Evolutionary conservation across 2,113 vertebrate species (phyloP).

Genomic region (Thryonomys swinderianus): DNA sequence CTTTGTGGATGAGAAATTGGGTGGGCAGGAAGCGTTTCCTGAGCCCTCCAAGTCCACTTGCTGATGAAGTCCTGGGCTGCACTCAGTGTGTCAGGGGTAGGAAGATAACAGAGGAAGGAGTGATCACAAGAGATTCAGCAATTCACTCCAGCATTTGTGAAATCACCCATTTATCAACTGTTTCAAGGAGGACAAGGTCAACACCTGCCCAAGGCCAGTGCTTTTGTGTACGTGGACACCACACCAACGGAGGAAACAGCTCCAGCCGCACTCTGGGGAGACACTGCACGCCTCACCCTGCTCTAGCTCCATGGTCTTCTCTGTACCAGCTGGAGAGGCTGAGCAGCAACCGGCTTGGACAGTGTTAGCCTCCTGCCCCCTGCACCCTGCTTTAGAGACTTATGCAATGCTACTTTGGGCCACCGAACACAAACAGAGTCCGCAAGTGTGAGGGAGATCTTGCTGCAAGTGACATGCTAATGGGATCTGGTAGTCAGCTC

Average conservation of each 20-base stretch:
- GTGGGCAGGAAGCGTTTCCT: rapidly evolving
- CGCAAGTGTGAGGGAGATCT: too few species aligned
- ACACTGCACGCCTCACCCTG: rapidly evolving
- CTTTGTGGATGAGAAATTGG: background rate
- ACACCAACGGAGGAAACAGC: rapidly evolving
- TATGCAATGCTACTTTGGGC: rapidly evolving
- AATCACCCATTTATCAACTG: rapidly evolving
- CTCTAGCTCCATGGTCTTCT: rapidly evolving
- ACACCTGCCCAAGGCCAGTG: background rate
- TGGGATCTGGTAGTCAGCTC: background rate
- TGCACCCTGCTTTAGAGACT: background rate
- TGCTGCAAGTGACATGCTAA: too few species aligned
- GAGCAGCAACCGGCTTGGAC: rapidly evolving
- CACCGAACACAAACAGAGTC: too few species aligned
- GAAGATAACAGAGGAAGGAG: background rate
- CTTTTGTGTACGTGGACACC: too few species aligned
- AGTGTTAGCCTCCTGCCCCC: rapidly evolving
- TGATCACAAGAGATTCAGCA: background rate
- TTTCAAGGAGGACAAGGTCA: background rate
- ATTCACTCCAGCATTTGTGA: rapidly evolving
- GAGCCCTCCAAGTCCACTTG: rapidly evolving
- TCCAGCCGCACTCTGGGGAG: rapidly evolving
- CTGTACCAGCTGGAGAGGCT: rapidly evolving
- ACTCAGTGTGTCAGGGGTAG: rapidly evolving
- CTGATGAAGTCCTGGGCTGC: background rate